Base-by-base conservation (phyloP, 2,797 vertebrate genomes). In the Argentina silus region DNA sequence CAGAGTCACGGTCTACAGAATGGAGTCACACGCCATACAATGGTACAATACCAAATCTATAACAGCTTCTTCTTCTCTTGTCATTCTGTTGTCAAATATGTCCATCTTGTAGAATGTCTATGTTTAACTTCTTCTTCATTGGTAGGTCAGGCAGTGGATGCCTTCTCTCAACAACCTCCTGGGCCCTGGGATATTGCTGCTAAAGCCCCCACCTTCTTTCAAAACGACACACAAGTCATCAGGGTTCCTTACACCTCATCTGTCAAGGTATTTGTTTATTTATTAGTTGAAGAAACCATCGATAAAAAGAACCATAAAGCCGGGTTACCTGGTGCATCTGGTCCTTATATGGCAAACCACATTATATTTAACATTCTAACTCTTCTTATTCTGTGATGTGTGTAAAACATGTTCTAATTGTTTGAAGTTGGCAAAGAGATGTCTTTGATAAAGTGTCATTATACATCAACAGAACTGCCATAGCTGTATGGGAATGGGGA, bases 181-280 rank as follows among this genome's bases (percentile, higher is more conserved):
- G 91, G 91, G 3, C 93, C 93, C 0, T 95, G 94, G 94, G 86
- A 90, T 7, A 69, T 95, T 76, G 55, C 85, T 61, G 87, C 88
- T 15, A 79, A 89, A 78, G 0, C 72, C 0, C 89, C 93, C 0
- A 77, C 0, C 63, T 90, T 91, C 61, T 95, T 94, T 72, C 2
- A 85, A 47, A 83, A 93, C 0, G 48, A 17, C 14, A 84, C 84
- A 67, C 85, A 94, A 72, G 27, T 59, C 14, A 83, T 94, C 44
- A 93, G 76, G 80, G 93, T 95, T 75, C 93, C 94, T 2, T 88
- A 92, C 77, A 95, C 94, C 1, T 93, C 94, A 43, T 95, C 93
- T 19, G 3, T 92, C 59, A 95, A 95, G 91, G 93, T 93, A 87
- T 19, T 19, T 43, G 27, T 19, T 19, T 43, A 36, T 69, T 7